Base-by-base conservation (phyloP, 64 coral and sea anemone genomes). In the Montipora sp. region DNA sequence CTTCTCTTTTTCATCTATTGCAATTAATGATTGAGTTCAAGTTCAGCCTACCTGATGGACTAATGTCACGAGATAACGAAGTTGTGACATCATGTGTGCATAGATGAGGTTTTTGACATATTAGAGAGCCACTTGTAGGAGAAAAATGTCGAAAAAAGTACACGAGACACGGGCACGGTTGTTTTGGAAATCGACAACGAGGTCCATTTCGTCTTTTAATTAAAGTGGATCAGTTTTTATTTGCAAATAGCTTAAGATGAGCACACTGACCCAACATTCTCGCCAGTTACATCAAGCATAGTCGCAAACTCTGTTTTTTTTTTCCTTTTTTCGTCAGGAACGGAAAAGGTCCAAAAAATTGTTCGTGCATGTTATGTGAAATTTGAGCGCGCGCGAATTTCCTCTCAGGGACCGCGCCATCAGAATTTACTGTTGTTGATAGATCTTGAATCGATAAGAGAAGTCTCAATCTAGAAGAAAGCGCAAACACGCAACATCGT, bases 51-150 rank as follows among this genome's bases (percentile, higher is more conserved):
- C 46, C 44, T 78, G 49, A 78, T 78, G 75, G 20, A 50, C 75
- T 50, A 48, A 50, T 78, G 75, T 78, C 75, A 78, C 75, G 75
- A 49, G 75, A 78, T 78, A 78, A 50, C 44, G 18, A 16, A 78
- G 7, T 75, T 24, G 70, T 0, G 73, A 74, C 7, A 11, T 9
- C 23, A 45, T 46, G 8, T 10, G 11, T 46, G 12, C 8, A 75
- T 10, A 43, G 8, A 13, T 71, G 20, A 7, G 20, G 36, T 36
- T 36, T 36, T 36, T 36, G 36, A 36, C 36, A 36, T 36, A 36
- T 36, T 36, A 36, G 36, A 36, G 36, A 36, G 36, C 36, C 36
- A 36, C 36, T 36, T 36, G 36, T 2, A 36, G 36, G 36, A 36
- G 2, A 27, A 27, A 27, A 36, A 36, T 36, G 36, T 24, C 1